These are phyloP conservation scores for Clarias pachynema DNA, from an alignment of 2,797 vertebrate genomes.

Conservation along the genomic window DNA sequence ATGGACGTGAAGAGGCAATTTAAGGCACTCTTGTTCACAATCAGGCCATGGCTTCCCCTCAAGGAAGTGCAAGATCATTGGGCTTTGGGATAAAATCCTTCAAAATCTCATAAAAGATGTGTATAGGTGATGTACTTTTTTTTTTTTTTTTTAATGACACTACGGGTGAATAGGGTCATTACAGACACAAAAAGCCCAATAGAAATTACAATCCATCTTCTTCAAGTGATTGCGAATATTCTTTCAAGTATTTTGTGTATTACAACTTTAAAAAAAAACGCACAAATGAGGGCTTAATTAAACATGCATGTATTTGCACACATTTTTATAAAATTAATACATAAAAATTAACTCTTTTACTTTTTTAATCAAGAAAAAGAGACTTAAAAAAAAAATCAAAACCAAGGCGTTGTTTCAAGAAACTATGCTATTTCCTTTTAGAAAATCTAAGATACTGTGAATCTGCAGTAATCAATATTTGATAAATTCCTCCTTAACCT, in stretches of 20 bases:
- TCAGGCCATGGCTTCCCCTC: conserved; percentile 33
- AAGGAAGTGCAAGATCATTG: conserved; percentile 35
- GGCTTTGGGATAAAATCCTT: conserved; percentile 2
- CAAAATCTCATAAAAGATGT: background rate
- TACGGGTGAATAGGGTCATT: no score
- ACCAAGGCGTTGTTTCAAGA: background rate
- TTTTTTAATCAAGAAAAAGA: background rate
- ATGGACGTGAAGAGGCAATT: conserved; percentile 51
- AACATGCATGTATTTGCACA: background rate
- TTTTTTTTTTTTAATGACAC: background rate
- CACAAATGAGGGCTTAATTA: background rate
- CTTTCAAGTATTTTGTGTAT: background rate
- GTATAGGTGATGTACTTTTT: background rate
- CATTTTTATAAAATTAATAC: no score
- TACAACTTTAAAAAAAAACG: background rate
- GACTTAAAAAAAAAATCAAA: background rate
- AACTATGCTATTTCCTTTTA: background rate
- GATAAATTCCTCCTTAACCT: background rate
- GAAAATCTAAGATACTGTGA: background rate
- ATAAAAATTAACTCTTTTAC: background rate
- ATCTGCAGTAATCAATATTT: background rate
- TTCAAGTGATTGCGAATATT: background rate
- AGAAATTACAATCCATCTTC: background rate
- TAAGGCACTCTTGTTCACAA: conserved; percentile 48
- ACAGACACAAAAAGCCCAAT: background rate